Evolutionary conservation across 2,888 invertebrate species (phyloP).

Genomic region (Seira musarum): DNA sequence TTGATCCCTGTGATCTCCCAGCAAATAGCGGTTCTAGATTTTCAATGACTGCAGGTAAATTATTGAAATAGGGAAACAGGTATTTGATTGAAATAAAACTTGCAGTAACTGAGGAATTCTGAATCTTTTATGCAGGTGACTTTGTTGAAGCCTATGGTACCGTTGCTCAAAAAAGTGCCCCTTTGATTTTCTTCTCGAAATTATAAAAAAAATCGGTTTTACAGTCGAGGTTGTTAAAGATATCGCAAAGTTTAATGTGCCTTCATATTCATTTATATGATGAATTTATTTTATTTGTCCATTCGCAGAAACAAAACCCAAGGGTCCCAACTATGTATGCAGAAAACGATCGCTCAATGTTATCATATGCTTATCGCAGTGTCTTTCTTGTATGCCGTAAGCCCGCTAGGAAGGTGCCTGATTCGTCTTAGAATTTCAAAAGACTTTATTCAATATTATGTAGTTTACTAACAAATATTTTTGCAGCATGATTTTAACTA

Average conservation of each 20-base stretch:
- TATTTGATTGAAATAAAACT: too few species aligned
- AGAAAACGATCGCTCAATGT: conserved; percentile 93
- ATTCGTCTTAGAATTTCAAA: too few species aligned
- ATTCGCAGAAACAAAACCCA: conserved; percentile 82
- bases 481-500: too few species aligned
- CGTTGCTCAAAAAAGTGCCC: conserved; percentile 89
- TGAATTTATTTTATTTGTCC: conserved; percentile 24
- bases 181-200: conserved; percentile 85
- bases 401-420: conserved; percentile 72
- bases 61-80: too few species aligned
- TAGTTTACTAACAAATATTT: too few species aligned
- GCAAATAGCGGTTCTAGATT: conserved; percentile 78
- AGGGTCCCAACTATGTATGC: conserved; percentile 90
- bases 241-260: background rate
- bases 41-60: conserved; percentile 90
- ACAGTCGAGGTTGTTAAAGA: conserved; percentile 80
- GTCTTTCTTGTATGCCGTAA: conserved; percentile 94
- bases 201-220: conserved; percentile 88
- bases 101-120: too few species aligned
- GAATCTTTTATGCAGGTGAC: conserved; percentile 79
- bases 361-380: conserved; percentile 92
- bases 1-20: conserved; percentile 81
- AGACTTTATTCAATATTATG: too few species aligned
- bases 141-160: conserved; percentile 85
- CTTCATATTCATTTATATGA: conserved; percentile 15